These are phyloP conservation scores for Gobius niger DNA, from an alignment of 2,113 vertebrate species.

Conservation along the genomic window DNA sequence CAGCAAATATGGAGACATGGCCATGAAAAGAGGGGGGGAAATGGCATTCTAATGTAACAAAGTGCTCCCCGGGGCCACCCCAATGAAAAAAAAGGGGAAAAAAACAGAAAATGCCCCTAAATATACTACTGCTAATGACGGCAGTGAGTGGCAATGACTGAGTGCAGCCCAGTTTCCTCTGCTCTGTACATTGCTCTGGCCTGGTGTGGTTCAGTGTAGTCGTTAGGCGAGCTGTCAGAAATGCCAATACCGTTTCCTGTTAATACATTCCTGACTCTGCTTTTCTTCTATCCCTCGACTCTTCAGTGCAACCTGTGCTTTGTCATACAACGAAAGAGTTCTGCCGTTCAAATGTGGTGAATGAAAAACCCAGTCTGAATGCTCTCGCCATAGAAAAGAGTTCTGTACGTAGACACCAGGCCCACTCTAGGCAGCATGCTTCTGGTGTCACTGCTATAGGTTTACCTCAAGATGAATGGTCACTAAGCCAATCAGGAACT, in stretches of 20 bases:
- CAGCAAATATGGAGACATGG: too few relatives aligned
- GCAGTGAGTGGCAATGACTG: not conserved
- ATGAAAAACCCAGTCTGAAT: slow-evolving; percentile 13
- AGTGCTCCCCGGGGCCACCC: too few relatives aligned
- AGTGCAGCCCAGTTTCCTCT: slow-evolving; percentile 39
- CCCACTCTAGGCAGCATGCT: slow-evolving; percentile 1
- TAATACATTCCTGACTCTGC: slow-evolving; percentile 69
- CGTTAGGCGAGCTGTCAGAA: slow-evolving; percentile 44
- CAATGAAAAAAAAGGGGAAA: too few relatives aligned
- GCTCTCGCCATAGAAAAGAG: slow-evolving; percentile 17
- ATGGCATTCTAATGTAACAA: too few relatives aligned
- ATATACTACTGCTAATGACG: too few relatives aligned
- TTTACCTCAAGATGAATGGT: slow-evolving; percentile 36
- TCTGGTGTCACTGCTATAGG: slow-evolving; percentile 13
- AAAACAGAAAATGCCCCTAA: too few relatives aligned
- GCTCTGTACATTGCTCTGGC: slow-evolving; percentile 29
- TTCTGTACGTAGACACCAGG: not conserved
- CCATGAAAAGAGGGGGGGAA: too few relatives aligned
- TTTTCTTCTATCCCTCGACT: slow-evolving; percentile 46
- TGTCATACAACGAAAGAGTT: slow-evolving; percentile 51
- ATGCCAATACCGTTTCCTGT: slow-evolving; percentile 58
- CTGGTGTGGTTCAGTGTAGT: slow-evolving; percentile 24
- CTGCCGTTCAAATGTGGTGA: slow-evolving; percentile 22
- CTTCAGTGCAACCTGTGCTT: slow-evolving; percentile 58
- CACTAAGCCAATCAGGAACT: slow-evolving; percentile 48